Base-by-base conservation (phyloP, 1,140 invertebrate genomes). In the Drosophila cardini region DNA sequence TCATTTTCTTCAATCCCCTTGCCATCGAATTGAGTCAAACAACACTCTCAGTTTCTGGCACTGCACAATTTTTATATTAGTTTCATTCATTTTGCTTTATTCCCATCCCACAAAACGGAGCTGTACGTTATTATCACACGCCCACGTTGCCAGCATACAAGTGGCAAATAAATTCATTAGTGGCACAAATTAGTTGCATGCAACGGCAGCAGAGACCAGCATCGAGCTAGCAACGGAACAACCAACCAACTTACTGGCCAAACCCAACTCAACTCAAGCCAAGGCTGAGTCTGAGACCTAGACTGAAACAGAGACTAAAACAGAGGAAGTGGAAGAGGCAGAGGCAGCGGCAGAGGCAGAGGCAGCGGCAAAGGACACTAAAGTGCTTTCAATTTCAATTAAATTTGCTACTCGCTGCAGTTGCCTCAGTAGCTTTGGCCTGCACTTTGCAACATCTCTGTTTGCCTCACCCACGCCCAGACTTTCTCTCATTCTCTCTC, bases 331-430 rank as follows among this genome's bases (percentile, higher is more conserved):
- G 21, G 3, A 3, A 26, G 21, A 26, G 21, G 21, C 21, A 21
- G 21, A 3, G 21, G 3, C 21, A 21, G 21, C 1, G 21, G 21
- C 21, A 26, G 21, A 26, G 21, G 5, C 21, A 26, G 21, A 26
- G 5, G 5, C 21, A 50, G 61, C 64, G 78, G 71, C 78, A 71
- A 73, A 80, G 74, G 84, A 89, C 84, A 89, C 84, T 80, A 80
- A 89, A 89, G 84, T 89, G 84, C 84, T 89, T 89, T 89, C 84
- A 89, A 89, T 89, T 89, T 89, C 84, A 89, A 89, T 89, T 89
- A 89, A 89, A 83, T 89, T 89, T 87, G 67, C 76, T 68, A 30
- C 60, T 40, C 48, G 58, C 76, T 72, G 72, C 69, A 52, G 63
- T 65, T 46, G 72, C 30, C n/a, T 15, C 71, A 67, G 42, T 53